These are phyloP conservation scores for Stratiomys singularior DNA, from an alignment of 2,888 invertebrate species.

Conservation along the genomic window DNA sequence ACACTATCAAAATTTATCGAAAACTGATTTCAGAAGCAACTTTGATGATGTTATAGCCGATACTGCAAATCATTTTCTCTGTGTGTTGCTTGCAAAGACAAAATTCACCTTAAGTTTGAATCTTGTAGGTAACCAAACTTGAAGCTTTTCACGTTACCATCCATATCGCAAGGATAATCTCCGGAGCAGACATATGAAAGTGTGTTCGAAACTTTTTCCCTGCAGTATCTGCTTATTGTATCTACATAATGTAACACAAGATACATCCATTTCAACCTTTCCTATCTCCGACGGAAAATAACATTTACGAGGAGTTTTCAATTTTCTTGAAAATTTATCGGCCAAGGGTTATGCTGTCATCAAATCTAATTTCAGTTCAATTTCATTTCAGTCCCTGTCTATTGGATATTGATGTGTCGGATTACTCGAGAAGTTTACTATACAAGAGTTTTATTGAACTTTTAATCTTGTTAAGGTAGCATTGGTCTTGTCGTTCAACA, in stretches of 20 bases:
- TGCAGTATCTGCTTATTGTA: background rate
- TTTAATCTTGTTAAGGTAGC: constrained; percentile 40
- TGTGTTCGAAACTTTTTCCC: background rate
- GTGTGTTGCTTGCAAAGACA: too few species aligned
- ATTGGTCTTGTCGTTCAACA: constrained; percentile 13
- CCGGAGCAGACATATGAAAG: background rate
- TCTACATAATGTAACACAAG: constrained; percentile 18
- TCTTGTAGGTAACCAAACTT: too few species aligned
- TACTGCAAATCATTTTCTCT: too few species aligned
- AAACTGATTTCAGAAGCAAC: too few species aligned
- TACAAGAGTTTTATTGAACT: constrained; percentile 38
- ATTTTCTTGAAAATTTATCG: constrained; percentile 46
- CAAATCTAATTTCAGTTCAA: constrained; percentile 47
- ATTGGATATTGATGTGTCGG: constrained; percentile 40
- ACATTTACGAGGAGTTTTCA: constrained; percentile 41
- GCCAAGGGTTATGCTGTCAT: constrained; percentile 45
- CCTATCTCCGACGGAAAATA: constrained; percentile 29
- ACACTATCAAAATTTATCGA: too few species aligned
- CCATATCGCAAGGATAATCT: too few species aligned
- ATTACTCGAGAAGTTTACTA: constrained; percentile 23
- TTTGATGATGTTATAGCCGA: too few species aligned
- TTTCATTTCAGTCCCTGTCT: constrained; percentile 38
- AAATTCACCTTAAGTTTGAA: too few species aligned
- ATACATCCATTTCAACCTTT: constrained; percentile 28
- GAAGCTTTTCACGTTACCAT: too few species aligned